Evolutionary conservation across 2,888 invertebrate species (phyloP), one percentile per base, ranked within the genome.

Genomic region (Pilophorus perplexus): DNA sequence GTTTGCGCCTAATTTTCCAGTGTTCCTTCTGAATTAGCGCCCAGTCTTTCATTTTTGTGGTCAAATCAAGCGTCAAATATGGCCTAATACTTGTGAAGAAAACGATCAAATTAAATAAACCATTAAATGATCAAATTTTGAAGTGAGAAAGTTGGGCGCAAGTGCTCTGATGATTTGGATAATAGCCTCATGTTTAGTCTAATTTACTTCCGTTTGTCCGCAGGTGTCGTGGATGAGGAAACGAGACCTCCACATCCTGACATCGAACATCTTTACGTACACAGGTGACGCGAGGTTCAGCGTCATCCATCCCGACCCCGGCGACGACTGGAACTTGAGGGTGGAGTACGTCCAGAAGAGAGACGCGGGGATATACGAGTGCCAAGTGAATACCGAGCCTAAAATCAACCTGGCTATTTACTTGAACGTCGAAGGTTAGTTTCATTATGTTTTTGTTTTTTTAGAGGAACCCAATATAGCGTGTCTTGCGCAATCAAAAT

Each of bases 351-450:
- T 90, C 14, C 91, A 92, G 79, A 85, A 86, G 52, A 78, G 90
- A 22, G 91, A 92, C 76, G 90, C 87, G 1, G 91, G 90, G 5
- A 86, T 90, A 68, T 91, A 91, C 80, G 90, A 91, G 78, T 91
- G 90, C 74, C 91, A 91, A 82, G 89, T 92, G 73, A 92, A 92
- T 79, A 92, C 90, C 0, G 91, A 92, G 76, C 91, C 91, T 18
- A 92, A 91, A 78, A 88, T 91, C 77, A 91, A 90, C 78, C 84
- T 90, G 82, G 90, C 90, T 46, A 85, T 91, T 74, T 78, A 84
- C 75, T 82, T 92, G 67, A 84, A 84, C 74, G 88, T 92, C 62
- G 89, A 90, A 85, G 90, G 91, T 91, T 80, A 80, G 71, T 59
- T 2, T 22, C 27, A 2, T 6, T n/a, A n/a, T 12, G 33, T 33